Base-by-base conservation (phyloP, 2,888 invertebrate genomes). In the Agrochola lychnidis region DNA sequence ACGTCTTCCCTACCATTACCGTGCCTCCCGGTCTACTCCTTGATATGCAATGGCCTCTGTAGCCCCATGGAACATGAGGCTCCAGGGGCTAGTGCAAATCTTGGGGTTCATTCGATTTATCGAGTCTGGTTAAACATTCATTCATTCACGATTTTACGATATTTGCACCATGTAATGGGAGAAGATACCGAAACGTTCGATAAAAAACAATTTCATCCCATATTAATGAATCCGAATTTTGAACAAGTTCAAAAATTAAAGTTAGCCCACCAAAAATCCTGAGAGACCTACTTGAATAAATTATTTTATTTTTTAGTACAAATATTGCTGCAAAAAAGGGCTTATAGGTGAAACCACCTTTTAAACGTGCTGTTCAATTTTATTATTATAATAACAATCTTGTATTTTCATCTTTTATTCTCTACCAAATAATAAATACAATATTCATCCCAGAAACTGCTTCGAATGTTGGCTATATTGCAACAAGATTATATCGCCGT, bases 261-360 rank as follows among this genome's bases (percentile, higher is more conserved):
- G 73, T 79, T 81, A 25, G 45, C 48, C 57, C 63, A 75, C 82
- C 63, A 76, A 82, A 76, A 81, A 72, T n/a, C 75, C 70, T 63
- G 59, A 45, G 76, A 69, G 67, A 70, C 76, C 76, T 69, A 81
- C 80, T 78, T 79, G 69, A 79, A 83, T 85, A 79, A 83, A 85
- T 87, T 81, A 30, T 25, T 10, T 30, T 45, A 12, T 42, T 66
- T 67, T 9, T 40, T 56, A 12, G 45, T 68, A 16, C 16, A 22
- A 51, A 25, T 25, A 25, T 16, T 19, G 2, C 6, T 71, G 48
- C 19, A 36, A 53, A 63, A 36, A 45, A n/a, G 12, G 45, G 0
- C 14, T 30, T 42, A 16, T n/a, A 12, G 25, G 7, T 25, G 14
- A 56, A 42, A 70, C 9, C 30, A 73, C 19, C 0, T 14, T 42